Base-by-base conservation (phyloP, 2,888 invertebrate genomes). In the Idaea straminata region DNA sequence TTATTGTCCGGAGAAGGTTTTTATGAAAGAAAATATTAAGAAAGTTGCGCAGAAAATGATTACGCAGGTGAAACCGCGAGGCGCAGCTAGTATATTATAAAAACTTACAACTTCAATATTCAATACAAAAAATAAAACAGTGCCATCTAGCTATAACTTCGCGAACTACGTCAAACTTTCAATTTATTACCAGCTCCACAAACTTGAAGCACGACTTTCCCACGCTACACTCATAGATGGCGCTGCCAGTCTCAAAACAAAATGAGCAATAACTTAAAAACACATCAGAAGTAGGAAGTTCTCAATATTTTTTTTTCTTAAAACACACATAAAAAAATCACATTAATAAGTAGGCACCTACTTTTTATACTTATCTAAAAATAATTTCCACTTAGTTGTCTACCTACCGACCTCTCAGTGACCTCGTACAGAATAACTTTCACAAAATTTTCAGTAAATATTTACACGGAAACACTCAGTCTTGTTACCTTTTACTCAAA, bases 351-450 rank as follows among this genome's bases (percentile, higher is more conserved):
- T 47, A 47, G 47, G 10, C 13, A 36, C 36, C 36, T 47, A 47
- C 10, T 10, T 25, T 25, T 25, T 25, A 25, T 25, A 25, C 3
- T 2, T 47, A 47, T 47, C 47, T 47, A 47, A 47, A 47, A 47
- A 47, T 47, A 47, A 47, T 47, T 47, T 47, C 10, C 47, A 47
- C 47, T 47, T 13, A 7, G 6, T 36, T 4, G 47, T 47, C 6
- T 6, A 47, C 10, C 6, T 4, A 47, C 10, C 73, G 78, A 80
- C 79, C 83, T 83, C 82, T 82, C 78, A 78, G 74, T 76, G 83
- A 80, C 90, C 90, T 88, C 85, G 68, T 71, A 69, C 62, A 73
- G 70, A 81, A 76, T 83, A 69, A 87, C 89, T 92, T 91, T 91
- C 88, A 86, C 87, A 74, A 72, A 75, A 65, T 81, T 84, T 85